Base-by-base conservation (phyloP, 2,888 invertebrate genomes). In the Cepaea hortensis region DNA sequence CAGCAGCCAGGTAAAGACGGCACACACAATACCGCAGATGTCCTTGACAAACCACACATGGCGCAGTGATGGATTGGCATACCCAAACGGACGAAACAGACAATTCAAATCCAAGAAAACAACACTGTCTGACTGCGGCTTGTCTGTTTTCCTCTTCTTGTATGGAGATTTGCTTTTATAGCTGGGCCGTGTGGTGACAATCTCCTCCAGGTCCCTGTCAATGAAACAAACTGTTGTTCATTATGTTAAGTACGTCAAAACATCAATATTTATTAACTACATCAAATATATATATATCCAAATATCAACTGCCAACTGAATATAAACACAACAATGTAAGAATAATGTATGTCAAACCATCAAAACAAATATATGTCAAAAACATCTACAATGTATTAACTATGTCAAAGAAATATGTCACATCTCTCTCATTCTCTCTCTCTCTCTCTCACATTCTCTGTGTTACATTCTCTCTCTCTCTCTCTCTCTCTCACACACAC, bases 21-120 rank as follows among this genome's bases (percentile, higher is more conserved):
- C 96, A 94, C 98, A 98, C 88, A 97, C 96, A 91, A 97, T 96
- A 90, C 98, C 98, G 94, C 97, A 98, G 85, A 97, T 97, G 95
- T 98, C 97, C 92, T 96, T 96, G 87, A 97, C 96, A 94, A 97
- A 97, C 96, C 97, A 96, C 90, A 95, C 87, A 76, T 87, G 87
- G 20, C 89, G 89, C 85, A 90, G 86, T 2, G 90, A 88, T 11
- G 90, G 88, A 55, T 88, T 87, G 20, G 90, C 88, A 13, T 93
- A 85, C 3, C 93, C 93, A 65, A 93, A 90, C 70, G 90, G 88
- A 7, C 91, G 88, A 87, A 91, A 92, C 80, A 92, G 91, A 11
- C 92, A 93, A 46, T 90, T 90, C 86, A 93, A 93, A 90, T 94
- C 92, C 15, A 93, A 88, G 20, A 90, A 90, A 7, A 90, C 89